A percentile compares a stretch with the other conserved stretches of the same genome.
These are phyloP conservation scores for Clupea harengus DNA, from an alignment of 2,113 vertebrate species.

Conservation along the genomic window DNA sequence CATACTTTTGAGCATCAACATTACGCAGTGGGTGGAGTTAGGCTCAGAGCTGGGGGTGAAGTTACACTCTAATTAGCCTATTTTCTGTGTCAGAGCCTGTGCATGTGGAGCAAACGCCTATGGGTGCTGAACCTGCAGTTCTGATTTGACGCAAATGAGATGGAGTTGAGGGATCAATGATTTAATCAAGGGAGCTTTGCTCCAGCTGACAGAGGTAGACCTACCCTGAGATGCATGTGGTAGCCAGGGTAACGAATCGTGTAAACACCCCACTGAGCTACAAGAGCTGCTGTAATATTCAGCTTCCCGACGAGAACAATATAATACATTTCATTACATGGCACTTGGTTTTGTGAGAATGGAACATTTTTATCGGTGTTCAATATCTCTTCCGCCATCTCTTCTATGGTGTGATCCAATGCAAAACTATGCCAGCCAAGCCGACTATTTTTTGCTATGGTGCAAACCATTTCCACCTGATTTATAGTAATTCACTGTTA, in stretches of 20 bases:
- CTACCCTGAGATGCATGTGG: background rate
- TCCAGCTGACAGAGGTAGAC: background rate
- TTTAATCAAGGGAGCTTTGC: background rate
- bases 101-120: background rate
- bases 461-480: too few relatives aligned
- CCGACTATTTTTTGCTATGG: background rate
- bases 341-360: background rate
- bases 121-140: background rate
- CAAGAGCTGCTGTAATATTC: background rate
- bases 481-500: too few relatives aligned
- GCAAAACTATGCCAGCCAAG: background rate
- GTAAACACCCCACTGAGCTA: background rate
- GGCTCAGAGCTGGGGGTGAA: too few relatives aligned
- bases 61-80: background rate
- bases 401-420: background rate
- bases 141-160: background rate
- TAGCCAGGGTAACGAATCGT: background rate
- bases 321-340: background rate
- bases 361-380: background rate
- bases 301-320: background rate
- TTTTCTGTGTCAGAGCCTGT: background rate
- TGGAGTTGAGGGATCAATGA: background rate
- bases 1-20: too few relatives aligned
- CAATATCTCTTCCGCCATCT: background rate
- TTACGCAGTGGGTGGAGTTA: too few relatives aligned